A percentile compares a stretch with the other conserved stretches of the same genome.
Conservation (phyloP, 2,888 invertebrate species). For the Pterostichus niger region DNA sequence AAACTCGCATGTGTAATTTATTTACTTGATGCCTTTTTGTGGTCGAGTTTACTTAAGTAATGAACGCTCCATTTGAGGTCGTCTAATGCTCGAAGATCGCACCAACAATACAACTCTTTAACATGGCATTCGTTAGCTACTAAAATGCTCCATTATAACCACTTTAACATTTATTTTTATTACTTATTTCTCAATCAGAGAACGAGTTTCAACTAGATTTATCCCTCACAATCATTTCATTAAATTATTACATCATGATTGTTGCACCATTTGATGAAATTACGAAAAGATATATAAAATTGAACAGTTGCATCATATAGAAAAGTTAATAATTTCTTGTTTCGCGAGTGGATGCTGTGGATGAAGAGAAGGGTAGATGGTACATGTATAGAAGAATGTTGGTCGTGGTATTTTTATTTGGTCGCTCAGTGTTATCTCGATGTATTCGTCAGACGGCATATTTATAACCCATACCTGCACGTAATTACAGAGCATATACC, state of each 20-base stretch:
- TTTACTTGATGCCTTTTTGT: constrained; percentile 26
- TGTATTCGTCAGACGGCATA: constrained; percentile 70
- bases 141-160: constrained; percentile 19
- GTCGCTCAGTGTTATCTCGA: constrained; percentile 55
- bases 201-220: constrained; percentile 11
- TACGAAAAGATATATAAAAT: constrained; percentile 10
- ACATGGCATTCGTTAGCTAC: neutral
- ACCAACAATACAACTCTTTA: constrained; percentile 19
- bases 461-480: constrained; percentile 71
- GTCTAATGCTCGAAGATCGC: neutral
- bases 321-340: constrained; percentile 7
- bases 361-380: neutral
- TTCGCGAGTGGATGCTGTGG: neutral
- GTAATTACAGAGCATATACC: constrained; percentile 72
- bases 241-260: constrained; percentile 2
- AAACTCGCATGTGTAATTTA: constrained; percentile 20
- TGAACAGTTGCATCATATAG: too few species aligned
- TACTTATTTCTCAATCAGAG: constrained; percentile 25
- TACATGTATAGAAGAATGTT: constrained; percentile 15
- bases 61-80: constrained; percentile 25
- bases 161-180: constrained; percentile 9
- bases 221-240: constrained; percentile 5
- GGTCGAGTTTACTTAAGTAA: constrained; percentile 26
- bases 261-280: constrained; percentile 26
- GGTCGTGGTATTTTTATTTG: constrained; percentile 29